These are phyloP conservation scores for Harpalus rubripes DNA, from an alignment of 2,888 invertebrate genomes.

Conservation along the genomic window DNA sequence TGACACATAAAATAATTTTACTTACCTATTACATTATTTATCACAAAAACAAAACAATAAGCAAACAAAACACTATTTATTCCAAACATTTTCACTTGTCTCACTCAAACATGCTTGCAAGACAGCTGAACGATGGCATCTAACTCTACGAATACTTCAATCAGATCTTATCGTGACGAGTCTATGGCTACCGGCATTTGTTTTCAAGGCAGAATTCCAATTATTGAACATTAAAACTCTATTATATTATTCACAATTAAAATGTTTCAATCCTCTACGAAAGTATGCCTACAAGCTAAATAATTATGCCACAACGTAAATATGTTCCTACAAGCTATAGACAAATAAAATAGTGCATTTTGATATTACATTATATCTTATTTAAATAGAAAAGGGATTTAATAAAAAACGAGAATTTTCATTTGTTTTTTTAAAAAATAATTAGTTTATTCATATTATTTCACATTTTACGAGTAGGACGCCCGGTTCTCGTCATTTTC, in stretches of 20 bases:
- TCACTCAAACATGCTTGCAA: neutral
- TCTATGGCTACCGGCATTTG: neutral
- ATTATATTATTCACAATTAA: neutral
- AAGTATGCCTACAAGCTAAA: too few relatives aligned
- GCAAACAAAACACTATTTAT: neutral
- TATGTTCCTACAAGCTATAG: too few relatives aligned
- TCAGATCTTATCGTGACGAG: conserved; percentile 4
- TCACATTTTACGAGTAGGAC: too few relatives aligned
- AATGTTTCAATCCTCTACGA: too few relatives aligned
- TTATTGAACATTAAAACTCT: conserved; percentile 1
- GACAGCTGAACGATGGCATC: neutral
- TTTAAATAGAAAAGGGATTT: too few relatives aligned
- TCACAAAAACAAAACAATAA: conserved; percentile 3
- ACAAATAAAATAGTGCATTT: too few relatives aligned
- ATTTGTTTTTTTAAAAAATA: too few relatives aligned
- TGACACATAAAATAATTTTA: neutral
- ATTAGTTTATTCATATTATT: too few relatives aligned
- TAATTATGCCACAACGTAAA: too few relatives aligned
- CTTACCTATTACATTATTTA: neutral
- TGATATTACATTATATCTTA: too few relatives aligned
- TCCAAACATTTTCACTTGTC: neutral
- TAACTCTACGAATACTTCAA: neutral
- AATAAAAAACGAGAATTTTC: too few relatives aligned
- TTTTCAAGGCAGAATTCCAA: neutral
- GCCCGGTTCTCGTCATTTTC: too few relatives aligned